phyloP scores from a whole-genome alignment of 1,140 invertebrate species.

The Olivierus martensii region DNA sequence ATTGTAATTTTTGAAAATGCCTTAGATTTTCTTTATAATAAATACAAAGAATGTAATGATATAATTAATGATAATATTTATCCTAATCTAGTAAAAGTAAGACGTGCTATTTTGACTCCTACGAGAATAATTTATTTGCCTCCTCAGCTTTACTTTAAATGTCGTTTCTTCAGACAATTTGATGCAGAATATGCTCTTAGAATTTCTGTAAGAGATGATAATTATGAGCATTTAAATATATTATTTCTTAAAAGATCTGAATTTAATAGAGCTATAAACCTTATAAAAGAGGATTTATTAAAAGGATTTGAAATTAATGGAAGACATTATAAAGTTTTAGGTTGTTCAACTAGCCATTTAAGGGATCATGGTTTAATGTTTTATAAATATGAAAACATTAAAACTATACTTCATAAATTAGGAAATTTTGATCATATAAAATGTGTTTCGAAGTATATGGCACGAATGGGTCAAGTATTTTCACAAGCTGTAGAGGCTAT shows the following conservation, averaged over 20 bases:
- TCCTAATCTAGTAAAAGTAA: conserved; percentile 1
- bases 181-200: conserved; percentile 16
- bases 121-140: conserved; percentile 11
- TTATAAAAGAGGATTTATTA: conserved; percentile 5
- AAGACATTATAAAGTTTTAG: conserved; percentile 23
- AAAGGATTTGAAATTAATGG: conserved; percentile 16
- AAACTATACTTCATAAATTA: conserved; percentile 7
- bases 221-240: conserved; percentile 8
- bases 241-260: neutral
- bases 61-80: neutral
- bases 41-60: neutral
- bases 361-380: conserved; percentile 26
- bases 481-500: conserved; percentile 50
- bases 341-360: conserved; percentile 25
- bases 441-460: conserved; percentile 26
- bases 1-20: neutral
- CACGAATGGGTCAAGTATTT: conserved; percentile 27
- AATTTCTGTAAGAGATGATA: conserved; percentile 15
- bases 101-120: conserved; percentile 16
- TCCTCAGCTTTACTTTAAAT: conserved; percentile 14
- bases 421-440: conserved; percentile 21
- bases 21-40: neutral
- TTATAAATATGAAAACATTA: conserved; percentile 16
- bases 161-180: conserved; percentile 14
- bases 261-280: neutral